These are phyloP conservation scores for Homarus gammarus DNA, from an alignment of 2,888 invertebrate species.

Conservation along the genomic window DNA sequence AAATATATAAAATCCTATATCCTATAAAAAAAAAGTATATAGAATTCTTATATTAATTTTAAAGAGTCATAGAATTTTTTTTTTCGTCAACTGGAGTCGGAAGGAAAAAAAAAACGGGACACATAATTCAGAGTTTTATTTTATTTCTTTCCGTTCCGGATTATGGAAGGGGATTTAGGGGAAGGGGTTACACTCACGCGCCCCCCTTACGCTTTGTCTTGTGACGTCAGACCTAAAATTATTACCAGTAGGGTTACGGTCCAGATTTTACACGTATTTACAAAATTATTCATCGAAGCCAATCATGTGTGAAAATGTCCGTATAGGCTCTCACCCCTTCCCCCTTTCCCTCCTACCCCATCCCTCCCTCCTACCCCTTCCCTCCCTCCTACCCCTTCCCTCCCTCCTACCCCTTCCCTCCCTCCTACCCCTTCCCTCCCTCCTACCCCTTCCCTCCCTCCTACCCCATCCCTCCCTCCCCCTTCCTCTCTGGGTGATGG, in stretches of 20 bases:
- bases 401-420: background rate
- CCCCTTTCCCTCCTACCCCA: background rate
- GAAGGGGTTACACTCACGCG: background rate
- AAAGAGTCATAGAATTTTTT: no score
- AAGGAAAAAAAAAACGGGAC: background rate
- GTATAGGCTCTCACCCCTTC: background rate
- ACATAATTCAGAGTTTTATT: conserved; percentile 13
- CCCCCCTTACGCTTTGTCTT: background rate
- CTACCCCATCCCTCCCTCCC: background rate
- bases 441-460: background rate
- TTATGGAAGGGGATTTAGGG: background rate
- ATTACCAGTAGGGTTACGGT: background rate
- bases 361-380: conserved; percentile 4
- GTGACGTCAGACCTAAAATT: conserved; percentile 13
- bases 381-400: background rate
- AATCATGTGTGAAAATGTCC: background rate
- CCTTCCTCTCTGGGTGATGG: background rate
- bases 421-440: background rate
- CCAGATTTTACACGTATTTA: background rate
- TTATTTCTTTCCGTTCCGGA: background rate
- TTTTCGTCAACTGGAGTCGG: background rate
- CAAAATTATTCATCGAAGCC: background rate
- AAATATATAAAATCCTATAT: no score
- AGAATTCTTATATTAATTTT: no score
- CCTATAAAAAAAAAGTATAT: background rate